Percentiles rank a stretch among this genome's conserved stretches.
phyloP scores from a whole-genome alignment of 2,113 vertebrate genomes.

The Eublepharis macularius region DNA sequence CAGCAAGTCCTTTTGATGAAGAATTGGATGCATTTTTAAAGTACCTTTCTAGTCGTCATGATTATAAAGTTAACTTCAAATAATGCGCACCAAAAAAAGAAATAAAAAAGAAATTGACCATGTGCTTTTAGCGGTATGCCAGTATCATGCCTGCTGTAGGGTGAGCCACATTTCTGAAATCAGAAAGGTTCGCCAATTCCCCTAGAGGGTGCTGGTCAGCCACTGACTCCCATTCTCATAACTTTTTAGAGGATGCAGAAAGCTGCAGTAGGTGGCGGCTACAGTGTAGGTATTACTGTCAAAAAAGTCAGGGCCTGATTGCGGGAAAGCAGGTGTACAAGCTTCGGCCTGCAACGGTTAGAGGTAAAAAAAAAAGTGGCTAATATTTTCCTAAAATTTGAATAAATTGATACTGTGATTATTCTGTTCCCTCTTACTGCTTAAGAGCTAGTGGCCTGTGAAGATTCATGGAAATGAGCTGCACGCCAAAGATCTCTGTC shows the following conservation, averaged over 20 bases:
- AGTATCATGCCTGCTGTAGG: too few relatives aligned
- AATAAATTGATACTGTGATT: background rate
- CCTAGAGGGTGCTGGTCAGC: constrained; percentile 9
- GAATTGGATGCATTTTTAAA: too few relatives aligned
- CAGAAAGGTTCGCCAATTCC: background rate
- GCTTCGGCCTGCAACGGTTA: too few relatives aligned
- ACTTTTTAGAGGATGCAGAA: background rate
- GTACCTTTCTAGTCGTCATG: too few relatives aligned
- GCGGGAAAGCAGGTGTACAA: background rate
- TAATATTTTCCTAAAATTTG: background rate
- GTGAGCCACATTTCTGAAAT: background rate
- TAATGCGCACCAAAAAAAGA: too few relatives aligned
- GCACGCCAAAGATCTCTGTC: background rate
- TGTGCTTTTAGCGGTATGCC: too few relatives aligned
- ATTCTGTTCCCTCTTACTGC: background rate
- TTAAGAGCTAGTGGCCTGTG: too few relatives aligned
- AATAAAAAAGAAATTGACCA: too few relatives aligned
- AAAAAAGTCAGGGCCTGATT: background rate
- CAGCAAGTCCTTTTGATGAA: too few relatives aligned
- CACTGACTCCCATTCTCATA: background rate
- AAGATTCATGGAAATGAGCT: background rate
- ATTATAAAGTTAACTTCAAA: too few relatives aligned
- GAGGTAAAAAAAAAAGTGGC: too few relatives aligned
- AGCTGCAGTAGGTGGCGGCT: too few relatives aligned
- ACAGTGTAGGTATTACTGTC: background rate